A percentile compares a stretch with the other conserved stretches of the same genome.
Evolutionary conservation across 1,140 invertebrate genomes (phyloP).

Genomic region (Conus ventricosus): DNA sequence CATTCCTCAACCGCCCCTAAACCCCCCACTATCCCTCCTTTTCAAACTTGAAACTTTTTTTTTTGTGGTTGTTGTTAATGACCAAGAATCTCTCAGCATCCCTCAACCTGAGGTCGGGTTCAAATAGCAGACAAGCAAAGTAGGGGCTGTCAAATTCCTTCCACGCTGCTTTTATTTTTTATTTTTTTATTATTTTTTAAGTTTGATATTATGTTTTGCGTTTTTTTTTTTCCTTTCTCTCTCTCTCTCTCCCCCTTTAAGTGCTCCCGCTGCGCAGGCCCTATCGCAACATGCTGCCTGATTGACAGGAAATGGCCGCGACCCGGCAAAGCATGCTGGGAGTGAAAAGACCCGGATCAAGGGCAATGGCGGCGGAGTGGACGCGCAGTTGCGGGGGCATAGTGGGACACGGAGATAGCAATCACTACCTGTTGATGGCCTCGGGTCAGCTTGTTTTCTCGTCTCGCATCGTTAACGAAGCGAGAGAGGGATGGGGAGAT

Average conservation of each 20-base stretch:
- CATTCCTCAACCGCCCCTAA: too few species aligned
- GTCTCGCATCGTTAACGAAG: neutral
- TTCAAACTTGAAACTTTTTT: too few species aligned
- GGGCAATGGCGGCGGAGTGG: neutral
- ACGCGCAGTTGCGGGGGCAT: neutral
- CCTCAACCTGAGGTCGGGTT: neutral
- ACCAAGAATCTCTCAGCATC: neutral
- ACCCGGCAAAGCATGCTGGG: neutral
- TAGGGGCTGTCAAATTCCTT: too few species aligned
- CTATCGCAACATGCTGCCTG: neutral
- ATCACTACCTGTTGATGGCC: neutral
- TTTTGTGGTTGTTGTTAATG: too few species aligned
- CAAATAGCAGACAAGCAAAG: too few species aligned
- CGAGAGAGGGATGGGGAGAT: neutral
- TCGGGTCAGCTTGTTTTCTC: neutral
- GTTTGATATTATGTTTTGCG: too few species aligned
- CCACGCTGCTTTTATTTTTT: too few species aligned
- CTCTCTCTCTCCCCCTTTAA: neutral
- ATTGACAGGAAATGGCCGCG: conserved; percentile 19
- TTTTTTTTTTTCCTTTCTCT: neutral
- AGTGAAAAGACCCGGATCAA: neutral
- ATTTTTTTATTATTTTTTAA: too few species aligned
- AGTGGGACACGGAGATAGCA: neutral
- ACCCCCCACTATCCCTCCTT: too few species aligned
- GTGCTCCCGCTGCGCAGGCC: conserved; percentile 12